A percentile compares a stretch with the other conserved stretches of the same genome.
Evolutionary conservation across 2,888 invertebrate species (phyloP).

Genomic region (Cetonia aurata): DNA sequence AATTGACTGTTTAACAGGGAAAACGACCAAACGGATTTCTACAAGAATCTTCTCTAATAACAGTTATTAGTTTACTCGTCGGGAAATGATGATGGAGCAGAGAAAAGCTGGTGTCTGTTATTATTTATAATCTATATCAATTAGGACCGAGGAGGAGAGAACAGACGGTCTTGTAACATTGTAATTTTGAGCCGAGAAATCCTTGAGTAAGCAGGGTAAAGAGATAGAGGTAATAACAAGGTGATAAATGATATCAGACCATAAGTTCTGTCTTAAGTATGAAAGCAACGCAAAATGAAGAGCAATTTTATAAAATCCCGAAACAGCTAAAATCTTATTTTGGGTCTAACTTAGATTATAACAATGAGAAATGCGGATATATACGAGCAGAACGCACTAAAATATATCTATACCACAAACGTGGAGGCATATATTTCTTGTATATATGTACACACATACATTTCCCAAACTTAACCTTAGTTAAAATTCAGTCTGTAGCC

Average conservation of each 20-base stretch:
- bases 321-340: no score
- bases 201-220: background rate
- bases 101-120: slow-evolving; percentile 12
- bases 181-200: slow-evolving; percentile 2
- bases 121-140: slow-evolving; percentile 44
- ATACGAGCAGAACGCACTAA: no score
- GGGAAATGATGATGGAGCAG: no score
- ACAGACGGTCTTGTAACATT: background rate
- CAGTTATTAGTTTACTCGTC: slow-evolving; percentile 10
- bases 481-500: slow-evolving; percentile 57
- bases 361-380: no score
- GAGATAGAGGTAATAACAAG: no score
- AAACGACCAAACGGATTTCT: slow-evolving; percentile 16
- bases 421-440: no score
- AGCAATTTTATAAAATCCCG: no score
- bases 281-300: background rate
- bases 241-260: no score
- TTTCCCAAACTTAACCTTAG: slow-evolving; percentile 50
- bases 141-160: slow-evolving; percentile 8
- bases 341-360: no score
- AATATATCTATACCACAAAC: no score
- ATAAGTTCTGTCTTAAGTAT: background rate
- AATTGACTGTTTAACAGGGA: slow-evolving; percentile 33
- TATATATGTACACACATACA: slow-evolving; percentile 9
- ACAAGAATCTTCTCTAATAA: slow-evolving; percentile 22